These are phyloP conservation scores for Sminthurides aquaticus DNA, from an alignment of 2,888 invertebrate genomes.

Conservation along the genomic window DNA sequence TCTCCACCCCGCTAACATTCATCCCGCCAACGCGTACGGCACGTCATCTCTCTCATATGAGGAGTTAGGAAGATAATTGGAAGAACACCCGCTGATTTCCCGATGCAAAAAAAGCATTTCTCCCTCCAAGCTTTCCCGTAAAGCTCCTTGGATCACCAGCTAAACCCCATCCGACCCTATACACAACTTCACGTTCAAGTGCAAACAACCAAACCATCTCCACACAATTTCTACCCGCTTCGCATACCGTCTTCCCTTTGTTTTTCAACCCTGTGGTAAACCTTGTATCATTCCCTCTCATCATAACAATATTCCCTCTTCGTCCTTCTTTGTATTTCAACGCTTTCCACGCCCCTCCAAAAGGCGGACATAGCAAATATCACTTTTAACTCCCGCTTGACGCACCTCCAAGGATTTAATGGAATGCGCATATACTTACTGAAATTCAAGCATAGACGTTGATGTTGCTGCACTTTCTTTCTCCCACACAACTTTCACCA, in stretches of 20 bases:
- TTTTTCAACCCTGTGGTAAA: conserved; percentile 21
- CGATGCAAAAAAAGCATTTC: conserved; percentile 26
- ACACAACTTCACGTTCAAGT: conserved; percentile 7
- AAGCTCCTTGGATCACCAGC: conserved; percentile 38
- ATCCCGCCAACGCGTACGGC: not conserved
- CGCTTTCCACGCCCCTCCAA: not conserved
- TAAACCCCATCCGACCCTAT: conserved; percentile 31
- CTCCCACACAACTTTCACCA: no score
- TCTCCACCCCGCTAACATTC: not conserved
- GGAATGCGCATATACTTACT: no score
- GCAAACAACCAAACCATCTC: not conserved
- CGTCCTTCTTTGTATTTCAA: conserved; percentile 3
- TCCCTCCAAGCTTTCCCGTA: conserved; percentile 21
- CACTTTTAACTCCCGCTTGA: no score
- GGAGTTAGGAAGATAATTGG: conserved; percentile 42
- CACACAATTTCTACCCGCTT: not conserved
- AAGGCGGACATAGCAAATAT: no score
- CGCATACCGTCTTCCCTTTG: conserved; percentile 9
- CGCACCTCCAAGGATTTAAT: no score
- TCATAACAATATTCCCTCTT: not conserved
- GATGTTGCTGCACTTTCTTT: no score
- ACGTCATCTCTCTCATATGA: conserved; percentile 3
- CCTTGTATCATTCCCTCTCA: conserved; percentile 1
- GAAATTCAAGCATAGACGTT: no score
- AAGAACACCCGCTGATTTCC: conserved; percentile 43